These are phyloP conservation scores for Drosophila austrosaltans DNA, from an alignment of 2,888 invertebrate species.

Conservation along the genomic window DNA sequence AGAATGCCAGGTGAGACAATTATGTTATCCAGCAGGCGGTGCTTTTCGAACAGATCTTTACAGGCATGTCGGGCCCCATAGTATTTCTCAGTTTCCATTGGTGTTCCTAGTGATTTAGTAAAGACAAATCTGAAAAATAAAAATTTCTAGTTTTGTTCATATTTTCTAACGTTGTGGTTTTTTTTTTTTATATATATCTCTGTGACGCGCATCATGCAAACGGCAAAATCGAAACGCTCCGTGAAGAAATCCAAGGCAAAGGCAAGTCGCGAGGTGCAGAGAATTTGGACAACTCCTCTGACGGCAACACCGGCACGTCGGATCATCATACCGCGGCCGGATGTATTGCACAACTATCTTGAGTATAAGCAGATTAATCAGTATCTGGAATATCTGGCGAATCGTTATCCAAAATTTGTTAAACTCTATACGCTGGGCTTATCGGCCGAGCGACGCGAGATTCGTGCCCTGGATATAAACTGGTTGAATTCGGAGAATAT, in stretches of 20 bases:
- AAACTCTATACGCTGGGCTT: slow-evolving; percentile 77
- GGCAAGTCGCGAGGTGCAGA: slow-evolving; percentile 20
- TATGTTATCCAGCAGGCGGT: slow-evolving; percentile 5
- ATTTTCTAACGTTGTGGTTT: not conserved
- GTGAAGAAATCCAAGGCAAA: slow-evolving; percentile 53
- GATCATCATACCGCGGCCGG: slow-evolving; percentile 70
- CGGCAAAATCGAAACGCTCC: slow-evolving; percentile 50
- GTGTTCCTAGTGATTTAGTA: slow-evolving; percentile 6
- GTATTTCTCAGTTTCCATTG: slow-evolving; percentile 27
- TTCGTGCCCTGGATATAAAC: slow-evolving; percentile 81
- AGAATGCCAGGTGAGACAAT: slow-evolving; percentile 59
- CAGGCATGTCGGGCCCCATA: slow-evolving; percentile 42
- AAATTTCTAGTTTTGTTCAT: not conserved
- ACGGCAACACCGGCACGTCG: slow-evolving; percentile 37
- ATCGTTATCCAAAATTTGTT: slow-evolving; percentile 74
- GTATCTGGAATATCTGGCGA: slow-evolving; percentile 80
- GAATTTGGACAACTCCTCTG: not conserved
- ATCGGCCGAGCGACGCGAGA: slow-evolving; percentile 78
- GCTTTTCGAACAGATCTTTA: not conserved
- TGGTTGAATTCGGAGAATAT: slow-evolving; percentile 72
- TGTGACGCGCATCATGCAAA: slow-evolving; percentile 40
- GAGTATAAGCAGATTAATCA: slow-evolving; percentile 79
- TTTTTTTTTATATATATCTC: not conserved
- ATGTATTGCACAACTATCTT: slow-evolving; percentile 77
- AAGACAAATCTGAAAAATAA: not conserved